These are phyloP conservation scores for Clupea harengus DNA, from an alignment of 2,113 vertebrate species.

Conservation along the genomic window DNA sequence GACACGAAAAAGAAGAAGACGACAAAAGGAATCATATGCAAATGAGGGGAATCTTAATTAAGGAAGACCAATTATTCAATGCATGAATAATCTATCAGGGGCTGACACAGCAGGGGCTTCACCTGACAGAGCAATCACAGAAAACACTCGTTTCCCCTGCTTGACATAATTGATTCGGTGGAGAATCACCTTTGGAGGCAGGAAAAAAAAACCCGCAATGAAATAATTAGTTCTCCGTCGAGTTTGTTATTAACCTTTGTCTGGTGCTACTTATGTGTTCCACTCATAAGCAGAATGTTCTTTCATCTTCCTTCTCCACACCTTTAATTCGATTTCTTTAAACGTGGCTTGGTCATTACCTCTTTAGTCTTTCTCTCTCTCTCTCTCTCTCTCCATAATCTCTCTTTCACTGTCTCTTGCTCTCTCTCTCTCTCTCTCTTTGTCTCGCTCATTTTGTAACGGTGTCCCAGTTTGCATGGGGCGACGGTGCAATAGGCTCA, in stretches of 20 bases:
- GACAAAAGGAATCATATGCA: slow-evolving; percentile 59
- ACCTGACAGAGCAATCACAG: slow-evolving; percentile 60
- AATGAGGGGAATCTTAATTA: slow-evolving; percentile 70
- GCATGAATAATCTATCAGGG: slow-evolving; percentile 71
- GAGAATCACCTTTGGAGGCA: slow-evolving; percentile 31
- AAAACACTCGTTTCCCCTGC: slow-evolving; percentile 52
- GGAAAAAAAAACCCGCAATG: slow-evolving; percentile 25
- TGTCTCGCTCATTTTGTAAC: background rate
- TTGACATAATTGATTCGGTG: slow-evolving; percentile 53
- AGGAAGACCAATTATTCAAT: slow-evolving; percentile 63
- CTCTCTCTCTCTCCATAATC: background rate
- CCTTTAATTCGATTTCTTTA: slow-evolving; percentile 40
- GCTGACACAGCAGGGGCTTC: slow-evolving; percentile 57
- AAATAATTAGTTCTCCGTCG: slow-evolving; percentile 49
- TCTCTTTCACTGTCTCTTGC: background rate
- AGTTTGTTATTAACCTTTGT: slow-evolving; percentile 67
- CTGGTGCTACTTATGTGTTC: slow-evolving; percentile 49
- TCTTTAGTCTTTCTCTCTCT: slow-evolving; percentile 17
- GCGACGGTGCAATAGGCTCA: background rate
- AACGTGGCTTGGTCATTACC: slow-evolving; percentile 45
- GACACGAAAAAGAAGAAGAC: slow-evolving; percentile 37
- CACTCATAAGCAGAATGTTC: slow-evolving; percentile 56
- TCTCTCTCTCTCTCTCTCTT: background rate
- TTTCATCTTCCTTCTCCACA: slow-evolving; percentile 50
- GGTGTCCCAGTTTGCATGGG: background rate